Conservation (phyloP, 2,113 vertebrate genomes). For the Thamnaconus septentrionalis region DNA sequence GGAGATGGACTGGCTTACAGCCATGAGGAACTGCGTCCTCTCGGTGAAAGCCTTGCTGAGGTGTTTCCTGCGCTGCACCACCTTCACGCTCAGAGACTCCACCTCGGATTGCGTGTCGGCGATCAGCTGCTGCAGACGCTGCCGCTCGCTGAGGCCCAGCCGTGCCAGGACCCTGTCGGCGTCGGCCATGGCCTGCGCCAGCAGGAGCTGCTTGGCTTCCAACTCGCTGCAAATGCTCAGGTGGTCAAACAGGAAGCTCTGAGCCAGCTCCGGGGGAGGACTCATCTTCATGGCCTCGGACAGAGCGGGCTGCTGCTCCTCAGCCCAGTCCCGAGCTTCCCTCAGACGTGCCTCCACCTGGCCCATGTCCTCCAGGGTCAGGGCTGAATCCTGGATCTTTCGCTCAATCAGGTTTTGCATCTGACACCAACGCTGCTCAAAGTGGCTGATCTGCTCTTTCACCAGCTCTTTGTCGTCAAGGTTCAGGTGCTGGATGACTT, state of each 20-base stretch:
- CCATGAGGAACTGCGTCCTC: slow-evolving; percentile 91
- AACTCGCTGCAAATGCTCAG: slow-evolving; percentile 90
- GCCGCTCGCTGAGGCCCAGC: slow-evolving; percentile 90
- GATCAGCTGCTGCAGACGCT: slow-evolving; percentile 84
- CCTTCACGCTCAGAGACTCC: slow-evolving; percentile 82
- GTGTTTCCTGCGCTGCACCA: slow-evolving; percentile 86
- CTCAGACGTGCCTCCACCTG: slow-evolving; percentile 83
- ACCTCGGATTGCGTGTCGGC: slow-evolving; percentile 82
- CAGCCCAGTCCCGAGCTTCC: slow-evolving; percentile 91
- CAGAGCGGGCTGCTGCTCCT: slow-evolving; percentile 85
- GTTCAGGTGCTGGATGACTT: slow-evolving; percentile 86
- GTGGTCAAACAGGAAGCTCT: slow-evolving; percentile 91
- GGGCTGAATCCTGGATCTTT: slow-evolving; percentile 87
- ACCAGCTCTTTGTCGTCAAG: slow-evolving; percentile 91
- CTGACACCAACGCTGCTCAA: slow-evolving; percentile 92
- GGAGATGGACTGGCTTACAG: slow-evolving; percentile 84
- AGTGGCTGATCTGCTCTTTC: slow-evolving; percentile 90
- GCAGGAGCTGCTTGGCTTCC: slow-evolving; percentile 87
- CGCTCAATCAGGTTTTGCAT: slow-evolving; percentile 86
- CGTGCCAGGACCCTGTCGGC: slow-evolving; percentile 85
- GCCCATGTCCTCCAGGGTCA: slow-evolving; percentile 86
- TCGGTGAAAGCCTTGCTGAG: slow-evolving; percentile 93
- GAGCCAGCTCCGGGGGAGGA: slow-evolving; percentile 89
- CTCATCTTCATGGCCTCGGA: slow-evolving; percentile 89
- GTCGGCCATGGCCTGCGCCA: slow-evolving; percentile 82